These are phyloP conservation scores for Cephus pygmeus DNA, from an alignment of 2,888 invertebrate genomes.

Conservation along the genomic window DNA sequence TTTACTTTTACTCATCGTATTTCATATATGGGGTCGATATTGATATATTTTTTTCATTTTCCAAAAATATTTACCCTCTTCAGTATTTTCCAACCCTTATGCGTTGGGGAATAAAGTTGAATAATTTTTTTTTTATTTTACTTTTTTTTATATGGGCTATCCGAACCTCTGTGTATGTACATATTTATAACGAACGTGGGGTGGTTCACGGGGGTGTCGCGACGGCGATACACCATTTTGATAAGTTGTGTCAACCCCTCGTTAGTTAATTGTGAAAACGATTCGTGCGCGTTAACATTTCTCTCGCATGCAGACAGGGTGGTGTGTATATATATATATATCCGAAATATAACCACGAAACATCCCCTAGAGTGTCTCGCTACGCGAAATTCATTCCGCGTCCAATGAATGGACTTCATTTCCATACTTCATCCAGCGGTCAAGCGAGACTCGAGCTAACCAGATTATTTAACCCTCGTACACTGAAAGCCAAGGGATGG, in stretches of 20 bases:
- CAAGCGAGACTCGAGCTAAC: constrained; percentile 56
- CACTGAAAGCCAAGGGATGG: constrained; percentile 25
- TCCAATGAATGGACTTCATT: constrained; percentile 64
- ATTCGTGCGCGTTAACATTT: constrained; percentile 13
- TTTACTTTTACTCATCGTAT: no score
- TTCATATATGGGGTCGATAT: no score
- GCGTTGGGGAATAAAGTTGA: no score
- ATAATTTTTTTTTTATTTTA: no score
- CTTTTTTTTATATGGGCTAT: no score
- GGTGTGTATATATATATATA: constrained; percentile 1
- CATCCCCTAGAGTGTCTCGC: constrained; percentile 2
- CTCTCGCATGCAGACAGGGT: neutral
- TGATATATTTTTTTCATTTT: no score
- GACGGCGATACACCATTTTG: constrained; percentile 54
- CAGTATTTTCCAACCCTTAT: no score
- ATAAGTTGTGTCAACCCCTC: constrained; percentile 65
- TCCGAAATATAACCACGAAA: constrained; percentile 7
- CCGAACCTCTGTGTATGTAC: no score
- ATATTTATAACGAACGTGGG: no score
- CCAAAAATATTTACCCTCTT: no score
- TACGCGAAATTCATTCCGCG: constrained; percentile 22
- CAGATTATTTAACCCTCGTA: constrained; percentile 61
- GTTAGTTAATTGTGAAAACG: constrained; percentile 61
- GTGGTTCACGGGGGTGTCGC: no score
- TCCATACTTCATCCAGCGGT: constrained; percentile 60